Base-by-base conservation (phyloP, 30 jellyfish, hydroid and myxozoan genomes). In the Calvadosia cruxmelitensis region DNA sequence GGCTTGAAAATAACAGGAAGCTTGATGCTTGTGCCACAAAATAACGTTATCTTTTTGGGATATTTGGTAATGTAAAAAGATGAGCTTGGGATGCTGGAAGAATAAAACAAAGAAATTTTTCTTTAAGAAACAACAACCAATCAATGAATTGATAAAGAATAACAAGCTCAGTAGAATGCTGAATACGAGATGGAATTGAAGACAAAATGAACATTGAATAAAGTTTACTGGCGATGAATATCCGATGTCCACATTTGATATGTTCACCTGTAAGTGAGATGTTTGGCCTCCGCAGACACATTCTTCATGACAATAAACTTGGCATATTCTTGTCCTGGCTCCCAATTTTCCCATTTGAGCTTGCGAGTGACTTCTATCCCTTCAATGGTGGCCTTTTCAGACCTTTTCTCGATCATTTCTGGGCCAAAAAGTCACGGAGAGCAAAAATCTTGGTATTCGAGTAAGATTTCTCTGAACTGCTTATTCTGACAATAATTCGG, bases 321-420 rank as follows among this genome's bases (percentile, higher is more conserved):
- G 31, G 95, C 71, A 68, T 84, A 84, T 52, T 84, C 95, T 52
- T 91, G 86, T 10, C 95, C 95, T 0, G 93, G 95, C 76, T 84
- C 83, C 95, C 95, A 84, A 2, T 83, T 77, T 53, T 84, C 79
- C 95, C 95, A 84, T 29, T 67, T 68, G n/a, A 84, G 29, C 28
- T 66, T 63, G 29, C 74, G 82, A 34, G 82, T 72, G 27, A 74
- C 93, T 53, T 84, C 95, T 13, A 84, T 84, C 16, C 95, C 95
- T 10, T 42, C 15, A 42, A 42, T n/a, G n/a, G n/a, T n/a, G n/a
- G n/a, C n/a, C n/a, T n/a, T n/a, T n/a, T n/a, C n/a, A n/a, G n/a
- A n/a, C n/a, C n/a, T n/a, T n/a, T n/a, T n/a, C n/a, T n/a, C n/a
- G n/a, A n/a, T n/a, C n/a, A n/a, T n/a, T n/a, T n/a, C n/a, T n/a